Conservation (phyloP, 2,888 invertebrate species). For the Embidobia sp. region DNA sequence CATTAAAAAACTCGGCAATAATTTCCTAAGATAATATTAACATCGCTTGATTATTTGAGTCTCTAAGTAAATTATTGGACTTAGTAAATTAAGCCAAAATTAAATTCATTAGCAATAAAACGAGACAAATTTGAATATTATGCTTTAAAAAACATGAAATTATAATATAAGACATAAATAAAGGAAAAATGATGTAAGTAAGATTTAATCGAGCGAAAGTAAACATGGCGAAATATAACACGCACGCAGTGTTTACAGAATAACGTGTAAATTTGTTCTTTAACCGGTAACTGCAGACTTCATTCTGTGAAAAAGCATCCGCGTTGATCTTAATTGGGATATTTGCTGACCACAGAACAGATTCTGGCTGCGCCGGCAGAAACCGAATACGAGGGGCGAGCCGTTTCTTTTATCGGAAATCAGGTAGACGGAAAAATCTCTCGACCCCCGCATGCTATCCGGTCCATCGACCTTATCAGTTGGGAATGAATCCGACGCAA, state of each 20-base stretch:
- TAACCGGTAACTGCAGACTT: slow-evolving; percentile 4
- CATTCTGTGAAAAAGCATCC: slow-evolving; percentile 18
- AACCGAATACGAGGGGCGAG: slow-evolving; percentile 15
- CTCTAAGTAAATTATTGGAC: too few species aligned
- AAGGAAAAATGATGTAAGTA: too few species aligned
- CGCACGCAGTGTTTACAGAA: background rate
- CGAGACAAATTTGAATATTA: too few species aligned
- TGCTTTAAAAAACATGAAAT: too few species aligned
- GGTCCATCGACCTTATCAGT: slow-evolving; percentile 58
- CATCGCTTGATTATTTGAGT: too few species aligned
- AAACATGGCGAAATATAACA: background rate
- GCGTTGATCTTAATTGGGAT: slow-evolving; percentile 58
- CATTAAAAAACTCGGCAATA: too few species aligned
- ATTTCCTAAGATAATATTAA: too few species aligned
- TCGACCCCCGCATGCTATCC: slow-evolving; percentile 36
- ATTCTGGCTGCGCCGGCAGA: slow-evolving; percentile 46
- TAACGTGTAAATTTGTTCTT: slow-evolving; percentile 16
- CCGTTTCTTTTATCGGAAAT: slow-evolving; percentile 58
- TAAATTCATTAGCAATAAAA: too few species aligned
- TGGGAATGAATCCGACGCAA: slow-evolving; percentile 62
- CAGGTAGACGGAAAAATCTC: slow-evolving; percentile 59
- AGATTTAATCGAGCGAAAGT: too few species aligned
- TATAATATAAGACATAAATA: background rate
- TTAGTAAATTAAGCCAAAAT: too few species aligned
- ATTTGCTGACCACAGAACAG: slow-evolving; percentile 54